A percentile compares a stretch with the other conserved stretches of the same genome.
phyloP scores from a whole-genome alignment of 2,113 vertebrate genomes.

The Columba livia region DNA sequence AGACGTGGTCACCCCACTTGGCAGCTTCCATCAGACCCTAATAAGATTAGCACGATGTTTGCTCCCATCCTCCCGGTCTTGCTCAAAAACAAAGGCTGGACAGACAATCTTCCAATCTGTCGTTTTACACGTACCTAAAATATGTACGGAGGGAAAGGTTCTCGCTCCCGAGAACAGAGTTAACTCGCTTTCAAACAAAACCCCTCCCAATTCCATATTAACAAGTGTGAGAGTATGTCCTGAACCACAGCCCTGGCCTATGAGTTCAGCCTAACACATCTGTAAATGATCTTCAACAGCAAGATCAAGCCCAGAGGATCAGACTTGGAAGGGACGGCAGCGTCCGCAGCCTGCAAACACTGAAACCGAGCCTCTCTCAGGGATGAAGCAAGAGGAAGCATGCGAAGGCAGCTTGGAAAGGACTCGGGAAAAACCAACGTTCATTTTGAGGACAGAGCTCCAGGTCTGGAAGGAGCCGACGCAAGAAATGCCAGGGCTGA shows the following conservation, averaged over 20 bases:
- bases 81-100: constrained; percentile 24
- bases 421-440: constrained; percentile 27
- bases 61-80: background rate
- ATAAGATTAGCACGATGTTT: background rate
- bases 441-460: background rate
- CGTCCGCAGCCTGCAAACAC: constrained; percentile 29
- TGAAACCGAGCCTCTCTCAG: constrained; percentile 45
- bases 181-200: constrained; percentile 32
- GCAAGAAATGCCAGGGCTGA: background rate
- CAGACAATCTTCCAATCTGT: background rate
- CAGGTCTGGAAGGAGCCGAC: background rate
- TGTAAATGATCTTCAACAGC: constrained; percentile 60
- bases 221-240: constrained; percentile 53
- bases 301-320: constrained; percentile 61
- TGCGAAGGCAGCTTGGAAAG: constrained; percentile 49
- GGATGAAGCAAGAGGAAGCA: constrained; percentile 30
- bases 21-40: background rate
- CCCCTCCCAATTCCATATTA: constrained; percentile 49
- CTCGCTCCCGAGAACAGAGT: constrained; percentile 20
- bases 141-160: constrained; percentile 29
- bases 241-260: constrained; percentile 38
- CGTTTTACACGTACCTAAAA: constrained; percentile 7
- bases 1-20: background rate
- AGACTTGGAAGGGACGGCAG: constrained; percentile 51
- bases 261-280: constrained; percentile 68